A percentile compares a stretch with the other conserved stretches of the same genome.
Conservation (phyloP, 2,797 vertebrate species). For the Octomys mimax region DNA sequence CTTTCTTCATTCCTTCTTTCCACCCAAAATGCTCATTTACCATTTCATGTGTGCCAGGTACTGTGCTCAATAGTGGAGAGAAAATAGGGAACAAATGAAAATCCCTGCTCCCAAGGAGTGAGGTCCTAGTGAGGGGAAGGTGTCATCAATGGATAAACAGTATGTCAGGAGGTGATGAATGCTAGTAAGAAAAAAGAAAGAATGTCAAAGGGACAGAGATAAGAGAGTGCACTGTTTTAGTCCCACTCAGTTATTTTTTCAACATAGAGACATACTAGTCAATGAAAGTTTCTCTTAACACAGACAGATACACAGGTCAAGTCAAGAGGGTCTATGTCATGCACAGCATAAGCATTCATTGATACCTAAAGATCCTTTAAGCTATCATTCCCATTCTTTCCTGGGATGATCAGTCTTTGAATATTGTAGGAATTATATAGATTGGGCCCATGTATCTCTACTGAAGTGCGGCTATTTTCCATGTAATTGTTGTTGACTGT, state of each 20-base stretch:
- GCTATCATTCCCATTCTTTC: background rate
- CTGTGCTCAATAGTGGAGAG: background rate
- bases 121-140: background rate
- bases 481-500: background rate
- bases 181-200: background rate
- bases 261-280: background rate
- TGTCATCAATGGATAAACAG: background rate
- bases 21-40: slow-evolving; percentile 23
- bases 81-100: background rate
- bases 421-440: background rate
- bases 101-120: background rate
- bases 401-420: background rate
- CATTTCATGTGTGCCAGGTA: background rate
- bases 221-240: background rate
- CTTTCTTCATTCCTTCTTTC: background rate
- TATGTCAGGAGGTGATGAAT: background rate
- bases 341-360: background rate
- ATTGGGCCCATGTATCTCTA: background rate
- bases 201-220: background rate
- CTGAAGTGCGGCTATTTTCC: background rate
- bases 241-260: background rate
- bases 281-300: background rate
- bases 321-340: background rate
- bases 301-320: background rate
- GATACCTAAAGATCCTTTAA: background rate